phyloP scores from a whole-genome alignment of 2,797 vertebrate species.

The Carduelis carduelis region DNA sequence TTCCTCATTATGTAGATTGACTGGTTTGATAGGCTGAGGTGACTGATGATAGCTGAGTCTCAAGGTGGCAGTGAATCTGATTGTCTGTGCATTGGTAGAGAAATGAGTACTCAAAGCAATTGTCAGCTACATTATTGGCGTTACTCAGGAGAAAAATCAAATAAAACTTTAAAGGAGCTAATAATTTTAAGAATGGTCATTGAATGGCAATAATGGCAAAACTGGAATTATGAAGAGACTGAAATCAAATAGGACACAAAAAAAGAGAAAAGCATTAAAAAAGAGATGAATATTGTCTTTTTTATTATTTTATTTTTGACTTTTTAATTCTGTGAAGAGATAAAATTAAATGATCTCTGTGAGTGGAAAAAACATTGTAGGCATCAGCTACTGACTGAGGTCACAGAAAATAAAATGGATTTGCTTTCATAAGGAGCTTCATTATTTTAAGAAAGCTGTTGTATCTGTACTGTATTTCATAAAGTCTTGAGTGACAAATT shows the following conservation, averaged over 20 bases:
- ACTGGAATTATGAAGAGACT: background rate
- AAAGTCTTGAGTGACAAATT: background rate
- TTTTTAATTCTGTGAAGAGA: background rate
- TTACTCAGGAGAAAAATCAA: conserved; percentile 43
- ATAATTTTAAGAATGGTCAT: conserved; percentile 42
- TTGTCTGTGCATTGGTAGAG: conserved; percentile 43
- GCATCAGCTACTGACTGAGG: background rate
- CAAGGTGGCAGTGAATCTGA: conserved; percentile 48
- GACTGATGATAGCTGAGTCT: conserved; percentile 52
- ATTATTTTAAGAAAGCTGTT: background rate
- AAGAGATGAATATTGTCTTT: background rate
- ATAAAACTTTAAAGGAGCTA: conserved; percentile 39
- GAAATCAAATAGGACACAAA: background rate
- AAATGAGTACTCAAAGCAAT: conserved; percentile 62
- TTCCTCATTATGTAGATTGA: conserved; percentile 64
- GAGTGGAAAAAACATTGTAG: background rate
- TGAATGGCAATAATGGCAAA: conserved; percentile 35
- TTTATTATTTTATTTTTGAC: conserved; percentile 5
- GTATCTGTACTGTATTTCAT: background rate
- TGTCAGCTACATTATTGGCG: conserved; percentile 29
- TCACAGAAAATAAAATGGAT: background rate
- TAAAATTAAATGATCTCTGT: conserved; percentile 7
- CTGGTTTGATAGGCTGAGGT: conserved; percentile 58
- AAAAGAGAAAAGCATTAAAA: background rate
- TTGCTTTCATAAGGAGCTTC: background rate